phyloP scores from a whole-genome alignment of 1,140 invertebrate genomes.

The Formica exsecta region DNA sequence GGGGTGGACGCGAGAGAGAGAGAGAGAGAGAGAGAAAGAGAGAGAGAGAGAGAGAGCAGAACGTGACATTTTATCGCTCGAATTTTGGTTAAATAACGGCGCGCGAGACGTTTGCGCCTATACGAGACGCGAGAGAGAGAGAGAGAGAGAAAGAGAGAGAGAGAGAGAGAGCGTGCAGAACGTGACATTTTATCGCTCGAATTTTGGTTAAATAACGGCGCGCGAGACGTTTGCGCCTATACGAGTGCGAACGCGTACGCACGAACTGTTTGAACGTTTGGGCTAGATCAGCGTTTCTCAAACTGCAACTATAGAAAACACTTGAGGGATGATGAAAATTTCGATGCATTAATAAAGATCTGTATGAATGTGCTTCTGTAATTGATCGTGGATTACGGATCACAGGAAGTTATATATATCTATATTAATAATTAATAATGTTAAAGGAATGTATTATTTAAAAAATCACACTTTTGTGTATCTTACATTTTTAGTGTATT shows the following conservation, averaged over 20 bases:
- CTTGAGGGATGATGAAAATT: neutral
- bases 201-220: slow-evolving; percentile 80
- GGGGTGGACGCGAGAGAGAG: slow-evolving; percentile 36
- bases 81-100: slow-evolving; percentile 81
- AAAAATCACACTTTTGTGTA: neutral
- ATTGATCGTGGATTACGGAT: neutral
- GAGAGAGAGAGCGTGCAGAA: slow-evolving; percentile 40
- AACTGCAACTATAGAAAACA: slow-evolving; percentile 1
- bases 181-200: slow-evolving; percentile 80
- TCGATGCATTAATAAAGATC: neutral
- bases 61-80: slow-evolving; percentile 79
- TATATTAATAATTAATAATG: neutral
- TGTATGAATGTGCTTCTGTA: neutral
- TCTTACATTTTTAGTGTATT: neutral
- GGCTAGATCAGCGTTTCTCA: slow-evolving; percentile 60
- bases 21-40: slow-evolving; percentile 35
- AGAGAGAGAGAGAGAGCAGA: slow-evolving; percentile 42
- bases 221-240: slow-evolving; percentile 62
- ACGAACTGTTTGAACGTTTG: slow-evolving; percentile 72
- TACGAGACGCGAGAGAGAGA: too few relatives aligned
- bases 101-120: slow-evolving; percentile 62
- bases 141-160: slow-evolving; percentile 29
- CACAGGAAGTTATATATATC: neutral
- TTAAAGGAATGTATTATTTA: neutral
- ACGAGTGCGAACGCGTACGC: slow-evolving; percentile 66